These are phyloP conservation scores for Hestina assimilis DNA, from an alignment of 1,140 invertebrate species.

Conservation along the genomic window DNA sequence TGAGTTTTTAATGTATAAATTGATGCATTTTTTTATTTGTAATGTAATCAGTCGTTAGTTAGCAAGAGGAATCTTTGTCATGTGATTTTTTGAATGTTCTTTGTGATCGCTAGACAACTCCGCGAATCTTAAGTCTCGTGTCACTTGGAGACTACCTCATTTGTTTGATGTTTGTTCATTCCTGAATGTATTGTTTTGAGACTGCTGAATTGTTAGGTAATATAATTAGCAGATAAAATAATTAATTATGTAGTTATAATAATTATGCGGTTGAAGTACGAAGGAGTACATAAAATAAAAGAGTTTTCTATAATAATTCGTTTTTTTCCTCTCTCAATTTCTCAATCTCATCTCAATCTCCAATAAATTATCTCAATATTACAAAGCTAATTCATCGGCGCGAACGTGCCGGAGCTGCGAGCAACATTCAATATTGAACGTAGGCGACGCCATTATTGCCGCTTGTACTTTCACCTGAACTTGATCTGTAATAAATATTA, in stretches of 20 bases:
- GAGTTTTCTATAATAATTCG: slow-evolving; percentile 59
- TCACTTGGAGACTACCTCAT: slow-evolving; percentile 62
- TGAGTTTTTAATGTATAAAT: slow-evolving; percentile 45
- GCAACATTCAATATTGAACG: slow-evolving; percentile 53
- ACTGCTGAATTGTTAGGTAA: slow-evolving; percentile 75
- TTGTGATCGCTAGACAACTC: not conserved
- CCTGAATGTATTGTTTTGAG: slow-evolving; percentile 70
- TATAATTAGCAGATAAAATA: slow-evolving; percentile 68
- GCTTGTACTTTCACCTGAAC: slow-evolving; percentile 61
- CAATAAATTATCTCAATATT: no score
- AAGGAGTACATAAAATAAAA: slow-evolving; percentile 73
- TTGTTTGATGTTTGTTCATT: slow-evolving; percentile 44
- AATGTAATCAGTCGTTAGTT: slow-evolving; percentile 46
- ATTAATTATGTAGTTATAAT: slow-evolving; percentile 64
- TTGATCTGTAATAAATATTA: slow-evolving; percentile 42
- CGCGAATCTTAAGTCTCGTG: slow-evolving; percentile 43
- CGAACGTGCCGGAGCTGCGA: slow-evolving; percentile 49
- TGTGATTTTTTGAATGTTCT: not conserved
- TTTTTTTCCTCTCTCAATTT: slow-evolving; percentile 39
- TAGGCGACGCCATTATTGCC: slow-evolving; percentile 57
- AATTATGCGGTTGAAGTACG: slow-evolving; percentile 48
- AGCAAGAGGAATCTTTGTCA: slow-evolving; percentile 22
- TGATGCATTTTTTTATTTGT: slow-evolving; percentile 66
- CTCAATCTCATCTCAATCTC: not conserved
- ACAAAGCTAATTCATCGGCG: slow-evolving; percentile 33